phyloP scores from a whole-genome alignment of 2,113 vertebrate genomes.

The Tringa solitaria region DNA sequence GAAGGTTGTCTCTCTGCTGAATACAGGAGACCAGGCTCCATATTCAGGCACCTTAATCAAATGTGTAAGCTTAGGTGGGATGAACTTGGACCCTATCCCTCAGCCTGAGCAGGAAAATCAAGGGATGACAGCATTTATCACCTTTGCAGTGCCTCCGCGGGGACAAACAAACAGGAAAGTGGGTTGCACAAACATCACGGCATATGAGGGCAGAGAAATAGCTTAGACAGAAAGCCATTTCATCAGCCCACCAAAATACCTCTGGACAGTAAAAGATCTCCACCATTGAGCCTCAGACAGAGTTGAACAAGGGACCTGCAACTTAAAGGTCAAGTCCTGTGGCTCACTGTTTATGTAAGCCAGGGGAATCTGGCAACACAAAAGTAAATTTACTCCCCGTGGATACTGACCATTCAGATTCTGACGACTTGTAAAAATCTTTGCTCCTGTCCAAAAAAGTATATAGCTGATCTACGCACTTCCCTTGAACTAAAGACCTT shows the following conservation, averaged over 20 bases:
- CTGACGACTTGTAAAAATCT: background rate
- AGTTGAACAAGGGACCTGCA: background rate
- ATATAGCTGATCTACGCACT: accelerated
- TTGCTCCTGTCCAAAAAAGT: background rate
- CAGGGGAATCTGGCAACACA: background rate
- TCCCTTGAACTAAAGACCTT: background rate
- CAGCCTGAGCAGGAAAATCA: background rate
- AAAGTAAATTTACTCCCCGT: background rate
- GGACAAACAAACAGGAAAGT: background rate
- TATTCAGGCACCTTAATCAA: background rate
- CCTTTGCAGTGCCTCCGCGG: background rate
- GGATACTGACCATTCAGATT: background rate
- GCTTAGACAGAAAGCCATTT: background rate
- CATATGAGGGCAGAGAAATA: background rate
- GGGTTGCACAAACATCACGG: background rate
- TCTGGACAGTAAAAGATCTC: background rate
- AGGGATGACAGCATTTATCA: background rate
- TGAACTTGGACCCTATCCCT: background rate
- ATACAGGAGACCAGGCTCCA: background rate
- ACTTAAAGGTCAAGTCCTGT: background rate
- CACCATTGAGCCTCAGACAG: background rate
- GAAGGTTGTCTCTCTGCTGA: background rate
- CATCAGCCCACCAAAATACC: background rate
- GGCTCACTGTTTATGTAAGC: background rate
- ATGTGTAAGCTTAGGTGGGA: background rate